A percentile compares a stretch with the other conserved stretches of the same genome.
Conservation (phyloP, 2,113 vertebrate genomes). For the Stercorarius parasiticus region DNA sequence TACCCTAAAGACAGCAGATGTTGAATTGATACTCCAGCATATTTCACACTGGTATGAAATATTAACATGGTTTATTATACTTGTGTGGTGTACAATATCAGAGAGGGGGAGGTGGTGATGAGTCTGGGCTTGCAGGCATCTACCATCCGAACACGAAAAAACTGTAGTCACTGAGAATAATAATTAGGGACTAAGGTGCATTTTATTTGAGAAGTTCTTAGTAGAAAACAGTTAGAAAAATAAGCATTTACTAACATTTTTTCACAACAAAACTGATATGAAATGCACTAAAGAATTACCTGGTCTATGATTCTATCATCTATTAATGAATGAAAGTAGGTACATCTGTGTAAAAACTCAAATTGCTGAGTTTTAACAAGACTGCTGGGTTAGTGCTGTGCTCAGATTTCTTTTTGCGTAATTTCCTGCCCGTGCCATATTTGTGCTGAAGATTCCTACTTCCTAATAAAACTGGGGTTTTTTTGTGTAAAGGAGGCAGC, state of each 20-base stretch:
- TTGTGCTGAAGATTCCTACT: background rate
- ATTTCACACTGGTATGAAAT: conserved; percentile 95
- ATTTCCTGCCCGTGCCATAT: background rate
- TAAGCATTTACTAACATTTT: conserved; percentile 2
- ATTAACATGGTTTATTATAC: conserved; percentile 91
- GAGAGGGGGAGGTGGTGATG: conserved; percentile 60
- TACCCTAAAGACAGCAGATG: conserved; percentile 91
- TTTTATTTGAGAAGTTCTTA: conserved; percentile 18
- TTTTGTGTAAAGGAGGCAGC: background rate
- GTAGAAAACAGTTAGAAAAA: conserved; percentile 65
- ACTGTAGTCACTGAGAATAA: background rate
- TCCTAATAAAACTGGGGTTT: background rate
- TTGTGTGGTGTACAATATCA: conserved; percentile 70
- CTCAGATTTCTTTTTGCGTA: background rate
- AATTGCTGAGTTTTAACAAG: background rate
- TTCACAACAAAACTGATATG: background rate
- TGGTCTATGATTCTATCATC: background rate
- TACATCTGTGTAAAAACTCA: fast-evolving
- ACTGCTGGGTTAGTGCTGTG: background rate
- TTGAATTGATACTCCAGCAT: conserved; percentile 92
- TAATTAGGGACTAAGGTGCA: conserved; percentile 2
- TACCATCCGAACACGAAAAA: background rate
- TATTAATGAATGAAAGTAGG: background rate
- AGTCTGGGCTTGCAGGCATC: background rate
- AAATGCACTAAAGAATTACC: background rate